Base-by-base conservation (phyloP, 2,797 vertebrate species). In the Tenualosa ilisha region DNA sequence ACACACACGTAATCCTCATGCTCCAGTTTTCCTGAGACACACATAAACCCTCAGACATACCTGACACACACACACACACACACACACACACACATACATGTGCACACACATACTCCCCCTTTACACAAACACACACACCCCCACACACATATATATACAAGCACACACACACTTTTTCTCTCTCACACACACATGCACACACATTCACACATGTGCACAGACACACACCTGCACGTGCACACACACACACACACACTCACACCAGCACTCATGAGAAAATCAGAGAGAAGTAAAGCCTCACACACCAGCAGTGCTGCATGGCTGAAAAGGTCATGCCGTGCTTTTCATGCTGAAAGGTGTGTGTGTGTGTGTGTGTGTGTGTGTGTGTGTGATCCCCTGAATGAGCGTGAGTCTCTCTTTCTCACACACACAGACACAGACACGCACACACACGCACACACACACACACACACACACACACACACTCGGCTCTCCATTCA, bases 291-390 rank as follows among this genome's bases (percentile, higher is more conserved):
- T 46, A 46, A 7, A 46, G 46, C 46, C 7, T 46, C 46, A 7
- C 65, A 37, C 65, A 17, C 26, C 31, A 6, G 31, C 31, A 7
- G 3, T 37, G 65, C 12, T 72, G 31, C 65, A 72, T 40, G 65
- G 37, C 26, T 72, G 31, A 37, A 72, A 72, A 72, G 65, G 65
- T 72, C 65, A 72, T 26, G 37, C 65, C 37, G 31, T 17, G 65
- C 65, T 40, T 72, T 40, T 72, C 31, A 72, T 72, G 65, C 65
- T 72, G 65, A 72, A 72, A 13, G 65, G 65, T 31, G 26, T 13
- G 26, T 72, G 26, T 6, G 12, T 31, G 31, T 31, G 31, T 31
- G 1, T 31, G 31, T 31, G 31, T 31, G 46, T 6, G 12, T 31
- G 31, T 31, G 31, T 31, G 1, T 31, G 31, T 31, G 31, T 31